Evolutionary conservation across 2,888 invertebrate species (phyloP), one percentile per base, ranked within the genome.

Genomic region (Esperia sulphurella): DNA sequence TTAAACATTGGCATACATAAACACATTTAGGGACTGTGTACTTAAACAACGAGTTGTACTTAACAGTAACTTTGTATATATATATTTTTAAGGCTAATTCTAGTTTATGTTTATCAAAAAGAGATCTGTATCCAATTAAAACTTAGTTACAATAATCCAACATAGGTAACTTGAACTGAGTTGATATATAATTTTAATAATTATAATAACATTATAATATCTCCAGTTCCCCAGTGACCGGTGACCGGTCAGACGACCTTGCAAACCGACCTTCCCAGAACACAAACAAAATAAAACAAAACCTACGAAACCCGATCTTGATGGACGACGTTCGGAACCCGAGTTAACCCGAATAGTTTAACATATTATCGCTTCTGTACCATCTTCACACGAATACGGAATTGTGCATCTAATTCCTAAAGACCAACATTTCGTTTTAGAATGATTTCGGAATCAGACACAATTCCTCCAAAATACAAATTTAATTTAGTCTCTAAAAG

Each of bases 181-280:
- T 54, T 35, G 10, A 35, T 9, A 35, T n/a, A 35, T n/a, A 35
- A 35, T n/a, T 35, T 35, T 35, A n/a, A 35, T 35, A 66, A 67
- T 66, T 62, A 67, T 63, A 64, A 68, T 66, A 68, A 65, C 60
- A 68, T n/a, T 35, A 59, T 52, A 63, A 58, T 47, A 56, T 21
- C 21, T 21, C 21, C 3, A 21, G 21, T 21, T 21, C 51, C 52
- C 46, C 41, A 6, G 39, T 42, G 40, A 41, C 57, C 61, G 63
- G 64, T 68, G 69, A n/a, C n/a, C 63, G 61, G 62, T 57, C 58
- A 50, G 63, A 63, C 76, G 83, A 79, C 84, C 85, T 87, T 86
- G 83, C 57, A 50, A 52, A 49, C 56, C 76, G 79, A 78, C 85
- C 85, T 86, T 86, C 82, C 71, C 71, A 74, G 78, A 83, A 83